A percentile compares a stretch with the other conserved stretches of the same genome.
phyloP scores from a whole-genome alignment of 2,113 vertebrate genomes.

The Mellivora capensis region DNA sequence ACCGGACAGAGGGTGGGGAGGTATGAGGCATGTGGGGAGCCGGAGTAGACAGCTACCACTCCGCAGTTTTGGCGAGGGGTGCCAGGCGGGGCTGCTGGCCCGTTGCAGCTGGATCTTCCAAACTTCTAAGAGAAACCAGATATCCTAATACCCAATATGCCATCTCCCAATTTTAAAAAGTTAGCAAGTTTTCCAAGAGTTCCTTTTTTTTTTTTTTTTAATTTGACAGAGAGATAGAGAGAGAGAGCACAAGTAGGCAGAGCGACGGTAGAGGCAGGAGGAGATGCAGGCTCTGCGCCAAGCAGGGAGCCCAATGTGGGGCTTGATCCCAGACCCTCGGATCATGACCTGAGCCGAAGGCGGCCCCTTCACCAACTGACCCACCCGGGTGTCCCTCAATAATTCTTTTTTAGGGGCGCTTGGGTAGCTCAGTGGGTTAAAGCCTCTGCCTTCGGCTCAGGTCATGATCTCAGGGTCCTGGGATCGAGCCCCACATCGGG shows the following conservation, averaged over 20 bases:
- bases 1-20: neutral
- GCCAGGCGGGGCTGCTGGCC: neutral
- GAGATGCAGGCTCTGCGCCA: too few relatives aligned
- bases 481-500: too few relatives aligned
- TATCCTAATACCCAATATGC: neutral
- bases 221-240: too few relatives aligned
- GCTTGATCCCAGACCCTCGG: too few relatives aligned
- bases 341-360: too few relatives aligned
- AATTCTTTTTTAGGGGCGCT: neutral
- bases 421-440: too few relatives aligned
- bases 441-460: too few relatives aligned
- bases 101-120: neutral
- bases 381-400: neutral
- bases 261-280: too few relatives aligned
- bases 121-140: neutral
- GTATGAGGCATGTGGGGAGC: neutral
- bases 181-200: neutral
- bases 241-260: too few relatives aligned
- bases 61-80: neutral
- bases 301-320: too few relatives aligned
- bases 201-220: neutral
- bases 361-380: too few relatives aligned
- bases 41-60: rapidly evolving
- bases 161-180: neutral
- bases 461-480: too few relatives aligned